Base-by-base conservation (phyloP, 2,797 vertebrate genomes). In the Cottoperca gobio region DNA sequence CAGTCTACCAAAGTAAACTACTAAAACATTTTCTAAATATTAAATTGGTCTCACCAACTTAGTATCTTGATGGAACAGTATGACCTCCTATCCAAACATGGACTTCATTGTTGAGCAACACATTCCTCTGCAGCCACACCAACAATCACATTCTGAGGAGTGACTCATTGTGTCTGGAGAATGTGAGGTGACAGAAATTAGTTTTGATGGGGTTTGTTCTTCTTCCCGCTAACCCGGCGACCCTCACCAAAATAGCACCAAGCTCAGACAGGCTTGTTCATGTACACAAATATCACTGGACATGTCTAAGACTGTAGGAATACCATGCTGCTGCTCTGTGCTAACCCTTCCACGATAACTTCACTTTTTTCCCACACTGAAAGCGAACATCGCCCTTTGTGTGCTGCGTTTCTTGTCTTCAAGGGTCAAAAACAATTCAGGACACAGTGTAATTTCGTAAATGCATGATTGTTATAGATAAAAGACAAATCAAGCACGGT, bases 211-310 rank as follows among this genome's bases (percentile, higher is more conserved):
- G 24, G 17, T 54, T 39, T 63, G 31, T 24, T 75, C 37, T 55
- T 67, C 59, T 35, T 28, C 40, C 14, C 10, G 6, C 68, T 55
- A 28, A 48, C 45, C 43, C 19, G 3, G 6, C 11, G 23, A 74
- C 33, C 72, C 31, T 66, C 43, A n/a, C 60, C 19, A 33, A 77
- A 83, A 83, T 63, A 77, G 40, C 67, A 57, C 37, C 0, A 1
- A 43, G 58, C 46, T 35, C 42, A 66, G 71, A 73, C n/a, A 31
- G 63, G 70, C 60, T 62, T 55, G 60, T 52, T 63, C 57, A 8
- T 39, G 63, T 24, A 49, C 71, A 82, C 57, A 78, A 65, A 84
- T 73, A 83, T 61, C 59, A 67, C 19, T 14, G 55, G 58, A 76
- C 62, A 77, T 64, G 76, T 86, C 71, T 24, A 6, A 64, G 37